These are phyloP conservation scores for Ptyas mucosa DNA, from an alignment of 2,113 vertebrate genomes.

Conservation along the genomic window DNA sequence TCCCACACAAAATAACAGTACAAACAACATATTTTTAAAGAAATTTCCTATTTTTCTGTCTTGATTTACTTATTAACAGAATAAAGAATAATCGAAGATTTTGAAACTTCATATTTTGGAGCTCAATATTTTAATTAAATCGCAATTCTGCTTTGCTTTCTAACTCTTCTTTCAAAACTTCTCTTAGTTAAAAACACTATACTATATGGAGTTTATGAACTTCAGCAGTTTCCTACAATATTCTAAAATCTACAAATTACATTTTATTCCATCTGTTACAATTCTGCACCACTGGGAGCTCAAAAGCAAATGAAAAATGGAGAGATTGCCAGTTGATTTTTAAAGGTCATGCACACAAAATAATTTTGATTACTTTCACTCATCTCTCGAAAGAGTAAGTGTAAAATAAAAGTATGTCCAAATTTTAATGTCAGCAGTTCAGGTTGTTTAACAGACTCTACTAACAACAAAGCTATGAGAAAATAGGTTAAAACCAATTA, in stretches of 20 bases:
- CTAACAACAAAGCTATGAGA: slow-evolving; percentile 10
- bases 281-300: slow-evolving; percentile 30
- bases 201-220: background rate
- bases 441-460: slow-evolving; percentile 30
- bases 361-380: slow-evolving; percentile 49
- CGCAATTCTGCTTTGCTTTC: background rate
- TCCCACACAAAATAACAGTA: background rate
- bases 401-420: slow-evolving; percentile 28
- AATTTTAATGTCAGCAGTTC: slow-evolving; percentile 20
- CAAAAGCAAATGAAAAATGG: slow-evolving; percentile 47
- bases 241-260: slow-evolving; percentile 47
- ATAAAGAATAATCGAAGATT: background rate
- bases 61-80: background rate
- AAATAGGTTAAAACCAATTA: slow-evolving; percentile 28
- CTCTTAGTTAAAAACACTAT: slow-evolving; percentile 40
- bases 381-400: slow-evolving; percentile 42
- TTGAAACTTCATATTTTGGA: background rate
- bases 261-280: slow-evolving; percentile 31
- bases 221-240: slow-evolving; percentile 4
- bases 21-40: background rate
- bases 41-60: background rate
- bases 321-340: slow-evolving; percentile 47
- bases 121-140: slow-evolving; percentile 7
- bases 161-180: slow-evolving; percentile 19
- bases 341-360: slow-evolving; percentile 56